Evolutionary conservation across 2,797 vertebrate genomes (phyloP).

Genomic region (Gastrophryne carolinensis): DNA sequence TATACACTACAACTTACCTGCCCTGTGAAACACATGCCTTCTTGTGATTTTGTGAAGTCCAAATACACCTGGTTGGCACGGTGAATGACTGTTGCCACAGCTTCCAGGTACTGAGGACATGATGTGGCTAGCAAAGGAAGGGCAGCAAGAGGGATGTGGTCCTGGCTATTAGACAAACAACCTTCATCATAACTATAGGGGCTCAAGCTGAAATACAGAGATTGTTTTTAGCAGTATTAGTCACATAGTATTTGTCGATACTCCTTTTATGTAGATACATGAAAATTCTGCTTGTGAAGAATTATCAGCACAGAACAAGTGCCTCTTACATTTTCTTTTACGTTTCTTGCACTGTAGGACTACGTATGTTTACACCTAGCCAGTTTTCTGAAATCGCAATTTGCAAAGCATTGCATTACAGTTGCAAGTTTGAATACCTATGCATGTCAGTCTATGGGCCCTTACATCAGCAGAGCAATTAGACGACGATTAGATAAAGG

Average conservation of each 20-base stretch:
- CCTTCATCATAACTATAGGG: constrained; percentile 93
- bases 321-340: no score
- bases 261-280: not conserved
- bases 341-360: no score
- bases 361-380: no score
- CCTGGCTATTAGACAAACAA: constrained; percentile 95
- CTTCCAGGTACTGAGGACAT: constrained; percentile 93
- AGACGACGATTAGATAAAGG: no score
- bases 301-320: no score
- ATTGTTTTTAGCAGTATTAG: not conserved
- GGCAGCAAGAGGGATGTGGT: constrained; percentile 93
- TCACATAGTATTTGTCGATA: not conserved
- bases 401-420: no score
- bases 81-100: constrained; percentile 85
- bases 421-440: no score
- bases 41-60: constrained; percentile 88
- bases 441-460: no score
- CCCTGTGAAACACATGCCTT: constrained; percentile 84
- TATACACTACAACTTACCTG: constrained; percentile 75
- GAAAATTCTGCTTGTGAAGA: not conserved
- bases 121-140: constrained; percentile 92
- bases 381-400: no score
- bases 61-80: constrained; percentile 92
- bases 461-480: no score
- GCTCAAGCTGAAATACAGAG: constrained; percentile 77